These are phyloP conservation scores for Drepana falcataria DNA, from an alignment of 2,888 invertebrate species.

Conservation along the genomic window DNA sequence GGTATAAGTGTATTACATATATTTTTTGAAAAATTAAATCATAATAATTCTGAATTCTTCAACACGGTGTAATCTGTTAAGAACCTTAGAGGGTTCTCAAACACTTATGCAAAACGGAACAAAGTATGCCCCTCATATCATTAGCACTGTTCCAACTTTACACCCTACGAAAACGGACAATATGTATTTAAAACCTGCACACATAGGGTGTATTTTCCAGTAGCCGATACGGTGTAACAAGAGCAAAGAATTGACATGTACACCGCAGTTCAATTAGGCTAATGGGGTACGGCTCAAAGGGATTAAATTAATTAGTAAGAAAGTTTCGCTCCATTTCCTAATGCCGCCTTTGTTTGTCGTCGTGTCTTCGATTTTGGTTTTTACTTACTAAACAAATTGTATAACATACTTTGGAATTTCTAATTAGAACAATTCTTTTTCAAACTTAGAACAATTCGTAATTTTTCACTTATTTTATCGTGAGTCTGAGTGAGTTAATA, in stretches of 20 bases:
- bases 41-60: no score
- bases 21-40: no score
- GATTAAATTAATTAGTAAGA: constrained; percentile 78
- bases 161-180: constrained; percentile 10
- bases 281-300: constrained; percentile 75
- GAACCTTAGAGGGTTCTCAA: constrained; percentile 31
- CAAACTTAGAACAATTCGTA: no score
- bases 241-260: constrained; percentile 76
- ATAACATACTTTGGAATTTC: constrained; percentile 17
- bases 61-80: constrained; percentile 16
- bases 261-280: constrained; percentile 77
- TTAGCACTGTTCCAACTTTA: constrained; percentile 49
- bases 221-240: constrained; percentile 23
- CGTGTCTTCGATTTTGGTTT: constrained; percentile 52
- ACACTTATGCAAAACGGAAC: constrained; percentile 69
- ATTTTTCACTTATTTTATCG: no score
- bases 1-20: no score
- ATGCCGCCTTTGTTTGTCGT: constrained; percentile 66
- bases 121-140: constrained; percentile 63
- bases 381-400: constrained; percentile 31
- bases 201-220: constrained; percentile 25
- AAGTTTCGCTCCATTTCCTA: constrained; percentile 69
- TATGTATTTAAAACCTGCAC: constrained; percentile 8
- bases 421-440: constrained; percentile 5
- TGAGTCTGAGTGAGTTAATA: no score